Base-by-base conservation (phyloP, 2,113 vertebrate genomes). In the Ovibos moschatus region DNA sequence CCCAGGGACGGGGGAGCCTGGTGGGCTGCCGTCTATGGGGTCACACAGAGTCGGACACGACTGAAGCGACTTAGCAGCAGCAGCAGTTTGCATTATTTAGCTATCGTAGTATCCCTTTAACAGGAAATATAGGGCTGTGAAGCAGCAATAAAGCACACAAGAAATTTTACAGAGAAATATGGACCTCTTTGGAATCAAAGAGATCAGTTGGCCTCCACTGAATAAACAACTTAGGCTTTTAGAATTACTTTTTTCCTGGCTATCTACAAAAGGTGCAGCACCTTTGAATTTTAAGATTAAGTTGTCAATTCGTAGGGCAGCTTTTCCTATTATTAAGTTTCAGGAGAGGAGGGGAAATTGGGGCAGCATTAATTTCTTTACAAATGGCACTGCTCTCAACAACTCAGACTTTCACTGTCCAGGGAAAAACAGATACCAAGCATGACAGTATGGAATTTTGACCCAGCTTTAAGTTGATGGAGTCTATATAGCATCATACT, bases 231-330 rank as follows among this genome's bases (percentile, higher is more conserved):
- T 90, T 27, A 15, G 33, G 28, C 82, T 87, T 87, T 87, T 74
- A 36, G 45, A 78, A 76, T 78, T 82, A 64, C 27, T 89, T 16
- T 85, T 90, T 89, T 91, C 50, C 89, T 60, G 27, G 9, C 23
- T 64, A 28, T 87, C 43, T 58, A 53, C 23, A 33, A 92, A 95
- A 83, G 14, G 1, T 57, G n/a, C 27, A 93, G 21, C 89, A 90
- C 43, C 43, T 97, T 96, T 85, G 96, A 47, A 93, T 71, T 96
- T 92, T 55, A 89, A 96, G 81, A 94, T 92, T 71, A 97, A 78
- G 55, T 40, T 95, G 21, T 92, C 82, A 91, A 8, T 91, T 95
- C 82, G 78, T 60, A 81, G 1, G 36, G 50, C 25, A 89, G 53
- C 51, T 90, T 84, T 95, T 30, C 53, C 83, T 90, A 57, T 7